These are phyloP conservation scores for Troglohyphantes excavatus DNA, from an alignment of 2,888 invertebrate species.

Conservation along the genomic window DNA sequence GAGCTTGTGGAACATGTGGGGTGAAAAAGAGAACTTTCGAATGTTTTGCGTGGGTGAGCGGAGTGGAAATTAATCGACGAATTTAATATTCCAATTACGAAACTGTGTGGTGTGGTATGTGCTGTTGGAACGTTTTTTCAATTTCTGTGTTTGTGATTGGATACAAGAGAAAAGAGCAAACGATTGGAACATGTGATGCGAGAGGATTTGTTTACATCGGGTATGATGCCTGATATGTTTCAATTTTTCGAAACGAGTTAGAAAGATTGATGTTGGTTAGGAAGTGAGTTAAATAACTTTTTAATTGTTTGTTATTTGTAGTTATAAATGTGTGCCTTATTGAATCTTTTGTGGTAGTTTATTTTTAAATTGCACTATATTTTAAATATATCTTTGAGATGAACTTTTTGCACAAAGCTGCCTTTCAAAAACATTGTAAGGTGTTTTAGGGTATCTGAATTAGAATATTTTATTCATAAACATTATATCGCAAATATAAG, in stretches of 20 bases:
- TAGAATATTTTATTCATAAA: too few species aligned
- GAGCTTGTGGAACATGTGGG: slow-evolving; percentile 34
- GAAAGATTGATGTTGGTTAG: background rate
- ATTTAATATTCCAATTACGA: background rate
- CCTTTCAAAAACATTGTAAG: too few species aligned
- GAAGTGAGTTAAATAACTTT: background rate
- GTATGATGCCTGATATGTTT: too few species aligned
- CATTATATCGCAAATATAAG: too few species aligned
- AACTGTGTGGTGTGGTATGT: background rate
- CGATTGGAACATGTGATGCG: background rate
- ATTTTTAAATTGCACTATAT: too few species aligned
- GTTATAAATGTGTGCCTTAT: too few species aligned
- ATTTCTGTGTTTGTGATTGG: too few species aligned
- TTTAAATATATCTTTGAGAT: too few species aligned
- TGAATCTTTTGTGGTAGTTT: too few species aligned
- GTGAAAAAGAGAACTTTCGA: background rate
- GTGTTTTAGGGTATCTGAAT: too few species aligned
- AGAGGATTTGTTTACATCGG: background rate
- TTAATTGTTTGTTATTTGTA: background rate
- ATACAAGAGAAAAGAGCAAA: too few species aligned
- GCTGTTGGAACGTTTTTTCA: background rate
- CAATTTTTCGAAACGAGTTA: background rate
- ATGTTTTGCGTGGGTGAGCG: slow-evolving; percentile 4
- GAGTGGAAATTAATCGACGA: background rate
- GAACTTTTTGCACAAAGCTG: too few species aligned